phyloP scores from a whole-genome alignment of 2,797 vertebrate genomes.

The Enteromius paludinosus region DNA sequence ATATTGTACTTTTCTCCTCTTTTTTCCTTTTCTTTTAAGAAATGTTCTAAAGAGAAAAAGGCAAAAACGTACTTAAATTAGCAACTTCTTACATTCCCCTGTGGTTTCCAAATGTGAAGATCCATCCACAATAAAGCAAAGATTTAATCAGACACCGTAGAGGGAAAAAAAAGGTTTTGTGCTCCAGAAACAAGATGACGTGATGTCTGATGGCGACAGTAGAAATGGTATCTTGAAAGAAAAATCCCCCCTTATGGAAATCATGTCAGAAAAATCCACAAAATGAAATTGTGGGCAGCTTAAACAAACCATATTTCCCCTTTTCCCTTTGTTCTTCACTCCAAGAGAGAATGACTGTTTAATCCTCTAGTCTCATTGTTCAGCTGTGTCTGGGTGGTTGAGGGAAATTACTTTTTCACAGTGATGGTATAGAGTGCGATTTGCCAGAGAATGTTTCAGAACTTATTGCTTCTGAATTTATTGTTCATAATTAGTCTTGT shows the following conservation, averaged over 20 bases:
- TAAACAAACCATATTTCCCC: slow-evolving; percentile 58
- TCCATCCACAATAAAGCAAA: slow-evolving; percentile 73
- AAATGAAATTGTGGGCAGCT: slow-evolving; percentile 61
- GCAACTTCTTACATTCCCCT: slow-evolving; percentile 72
- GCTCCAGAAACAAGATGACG: slow-evolving; percentile 76
- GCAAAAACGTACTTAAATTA: slow-evolving; percentile 77
- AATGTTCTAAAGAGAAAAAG: slow-evolving; percentile 66
- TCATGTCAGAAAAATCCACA: slow-evolving; percentile 72
- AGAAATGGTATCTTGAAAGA: slow-evolving; percentile 74
- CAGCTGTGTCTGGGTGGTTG: slow-evolving; percentile 71
- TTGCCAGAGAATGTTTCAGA: slow-evolving; percentile 77
- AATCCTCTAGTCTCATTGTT: slow-evolving; percentile 79
- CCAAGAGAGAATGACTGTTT: slow-evolving; percentile 75
- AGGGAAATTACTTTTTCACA: slow-evolving; percentile 79
- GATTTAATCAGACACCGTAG: slow-evolving; percentile 72
- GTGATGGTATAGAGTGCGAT: slow-evolving; percentile 71
- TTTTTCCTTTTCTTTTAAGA: slow-evolving; percentile 60
- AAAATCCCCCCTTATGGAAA: slow-evolving; percentile 73
- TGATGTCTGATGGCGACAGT: slow-evolving; percentile 74
- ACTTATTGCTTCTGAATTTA: slow-evolving; percentile 77
- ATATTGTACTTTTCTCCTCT: slow-evolving; percentile 53
- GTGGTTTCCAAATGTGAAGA: slow-evolving; percentile 77
- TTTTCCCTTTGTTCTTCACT: slow-evolving; percentile 62
- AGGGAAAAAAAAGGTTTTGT: slow-evolving; percentile 49
- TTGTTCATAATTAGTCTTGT: slow-evolving; percentile 76